Evolutionary conservation across 1,140 invertebrate species (phyloP), one percentile per base, ranked within the genome.

Genomic region (Tetramorium parvispinum): DNA sequence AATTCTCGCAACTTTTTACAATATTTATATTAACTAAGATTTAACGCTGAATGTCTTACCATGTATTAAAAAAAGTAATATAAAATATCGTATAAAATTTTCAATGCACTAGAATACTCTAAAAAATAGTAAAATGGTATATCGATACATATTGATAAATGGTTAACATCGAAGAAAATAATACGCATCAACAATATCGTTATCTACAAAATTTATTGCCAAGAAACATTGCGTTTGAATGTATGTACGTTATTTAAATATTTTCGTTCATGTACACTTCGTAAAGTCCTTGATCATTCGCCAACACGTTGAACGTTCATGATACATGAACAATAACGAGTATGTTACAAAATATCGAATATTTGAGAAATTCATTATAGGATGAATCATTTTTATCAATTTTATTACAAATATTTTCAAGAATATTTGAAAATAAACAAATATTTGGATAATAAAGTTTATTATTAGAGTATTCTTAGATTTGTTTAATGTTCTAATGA

Each of bases 161-260:
- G 32, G 16, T 76, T 18, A 76, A 76, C 11, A 43, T 3, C 16
- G 16, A 4, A 3, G 6, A 40, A 57, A 43, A 59, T 18, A 43
- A 61, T 46, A 49, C 11, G 0, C 11, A 8, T 77, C 2, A 46
- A 11, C 18, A 18, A 61, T 61, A 77, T 61, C 18, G 13, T 77
- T 61, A 77, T 77, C 21, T 59, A 5, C 3, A 46, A 2, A 43
- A 24, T 61, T 6, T 27, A 59, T n/a, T 61, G 21, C 8, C 8
- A 49, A n/a, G 53, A 32, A 77, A 61, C 40, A 24, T 61, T 59
- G 2, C 27, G 16, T 77, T 46, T 61, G 21, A 43, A 10, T 59
- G 37, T 43, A 43, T 43, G n/a, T 40, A 61, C 57, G 55, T 76
- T 27, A 46, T 77, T 16, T 53, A 61, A 61, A 61, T 46, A 77